These are phyloP conservation scores for Caranx ignobilis DNA, from an alignment of 2,113 vertebrate species.

Conservation along the genomic window DNA sequence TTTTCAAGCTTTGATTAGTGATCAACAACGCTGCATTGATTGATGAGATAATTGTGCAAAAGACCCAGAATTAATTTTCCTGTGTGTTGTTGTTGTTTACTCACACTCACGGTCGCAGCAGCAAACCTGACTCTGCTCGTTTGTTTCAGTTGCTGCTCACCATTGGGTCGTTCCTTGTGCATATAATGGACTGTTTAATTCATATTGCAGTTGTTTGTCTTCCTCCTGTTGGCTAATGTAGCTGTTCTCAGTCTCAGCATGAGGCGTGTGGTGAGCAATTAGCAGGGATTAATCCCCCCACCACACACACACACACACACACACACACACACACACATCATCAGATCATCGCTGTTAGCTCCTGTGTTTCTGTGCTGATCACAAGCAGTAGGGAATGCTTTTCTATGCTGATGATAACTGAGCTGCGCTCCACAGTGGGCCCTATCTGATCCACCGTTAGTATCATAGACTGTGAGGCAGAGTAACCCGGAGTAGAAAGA, in stretches of 20 bases:
- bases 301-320: too few relatives aligned
- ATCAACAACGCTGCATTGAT: constrained; percentile 14
- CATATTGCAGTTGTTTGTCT: constrained; percentile 51
- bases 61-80: constrained; percentile 10
- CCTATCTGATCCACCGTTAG: not conserved
- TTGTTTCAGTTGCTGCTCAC: constrained; percentile 2
- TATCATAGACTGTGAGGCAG: not conserved
- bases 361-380: constrained; percentile 44
- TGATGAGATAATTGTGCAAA: constrained; percentile 34
- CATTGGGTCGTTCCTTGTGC: constrained; percentile 17
- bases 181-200: constrained; percentile 50
- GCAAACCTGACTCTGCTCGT: not conserved
- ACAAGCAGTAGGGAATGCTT: constrained; percentile 50
- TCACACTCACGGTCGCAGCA: constrained; percentile 11
- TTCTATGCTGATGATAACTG: constrained; percentile 62
- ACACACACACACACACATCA: not conserved
- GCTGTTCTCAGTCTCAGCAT: constrained; percentile 64
- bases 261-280: constrained; percentile 58
- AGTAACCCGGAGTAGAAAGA: not conserved
- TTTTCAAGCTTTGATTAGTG: constrained; percentile 23
- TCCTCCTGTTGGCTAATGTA: constrained; percentile 57
- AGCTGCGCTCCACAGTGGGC: not conserved
- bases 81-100: constrained; percentile 5
- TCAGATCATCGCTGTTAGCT: constrained; percentile 31
- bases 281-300: constrained; percentile 54